phyloP scores from a whole-genome alignment of 2,113 vertebrate species.

The Semicossyphus pulcher region DNA sequence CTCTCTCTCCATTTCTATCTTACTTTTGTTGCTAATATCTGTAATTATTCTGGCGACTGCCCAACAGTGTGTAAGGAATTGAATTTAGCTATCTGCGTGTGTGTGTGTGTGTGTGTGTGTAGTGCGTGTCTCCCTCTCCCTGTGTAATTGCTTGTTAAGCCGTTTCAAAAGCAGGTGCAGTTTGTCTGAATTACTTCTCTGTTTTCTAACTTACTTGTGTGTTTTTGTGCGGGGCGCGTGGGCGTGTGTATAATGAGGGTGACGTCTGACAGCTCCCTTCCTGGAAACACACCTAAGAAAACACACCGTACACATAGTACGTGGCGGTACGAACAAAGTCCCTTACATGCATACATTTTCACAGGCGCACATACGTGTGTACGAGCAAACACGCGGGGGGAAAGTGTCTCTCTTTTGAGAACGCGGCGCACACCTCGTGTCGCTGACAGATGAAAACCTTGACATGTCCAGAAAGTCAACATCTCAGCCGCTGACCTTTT shows the following conservation, averaged over 20 bases:
- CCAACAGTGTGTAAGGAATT: conserved; percentile 53
- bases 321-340: conserved; percentile 28
- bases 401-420: conserved; percentile 20
- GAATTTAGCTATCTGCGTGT: conserved; percentile 41
- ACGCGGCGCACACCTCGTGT: conserved; percentile 35
- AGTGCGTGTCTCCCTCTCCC: conserved; percentile 20
- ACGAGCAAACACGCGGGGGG: conserved; percentile 35
- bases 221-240: conserved; percentile 1
- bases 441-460: conserved; percentile 63
- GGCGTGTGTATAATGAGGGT: conserved; percentile 59
- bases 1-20: conserved; percentile 37
- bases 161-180: conserved; percentile 79
- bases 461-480: conserved; percentile 46
- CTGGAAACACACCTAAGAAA: conserved; percentile 80
- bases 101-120: conserved; percentile 28
- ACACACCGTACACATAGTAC: conserved; percentile 61
- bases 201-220: conserved; percentile 64
- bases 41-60: conserved; percentile 64
- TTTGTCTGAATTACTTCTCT: conserved; percentile 79
- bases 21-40: conserved; percentile 56
- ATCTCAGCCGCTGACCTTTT: conserved; percentile 36
- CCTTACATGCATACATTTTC: background rate
- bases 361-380: conserved; percentile 35
- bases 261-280: conserved; percentile 77
- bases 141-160: conserved; percentile 74